These are phyloP conservation scores for Phrynocephalus vlangalii DNA, from an alignment of 2,797 vertebrate genomes.

Conservation along the genomic window DNA sequence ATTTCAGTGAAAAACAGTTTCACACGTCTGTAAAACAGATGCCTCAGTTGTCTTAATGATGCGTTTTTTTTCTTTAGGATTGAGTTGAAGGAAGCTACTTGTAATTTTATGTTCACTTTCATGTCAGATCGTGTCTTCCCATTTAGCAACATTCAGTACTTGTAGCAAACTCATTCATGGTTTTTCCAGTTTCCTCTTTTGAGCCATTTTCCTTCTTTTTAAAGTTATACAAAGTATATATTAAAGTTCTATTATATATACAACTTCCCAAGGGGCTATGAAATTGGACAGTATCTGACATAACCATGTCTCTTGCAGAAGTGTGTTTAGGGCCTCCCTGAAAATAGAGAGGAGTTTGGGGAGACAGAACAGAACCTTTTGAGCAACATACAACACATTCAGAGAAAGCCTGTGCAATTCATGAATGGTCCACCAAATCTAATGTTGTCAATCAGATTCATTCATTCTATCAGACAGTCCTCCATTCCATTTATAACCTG, in stretches of 20 bases:
- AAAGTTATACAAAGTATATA: not conserved
- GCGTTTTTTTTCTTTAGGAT: not conserved
- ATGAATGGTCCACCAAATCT: not conserved
- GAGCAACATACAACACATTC: not conserved
- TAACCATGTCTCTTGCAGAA: not conserved
- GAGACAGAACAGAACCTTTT: not conserved
- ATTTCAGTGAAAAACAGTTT: constrained; percentile 13
- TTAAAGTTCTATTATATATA: not conserved
- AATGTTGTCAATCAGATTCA: not conserved
- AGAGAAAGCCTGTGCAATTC: too few relatives aligned
- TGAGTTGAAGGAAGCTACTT: not conserved
- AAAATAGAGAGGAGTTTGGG: not conserved
- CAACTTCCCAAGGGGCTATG: not conserved
- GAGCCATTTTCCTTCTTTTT: not conserved
- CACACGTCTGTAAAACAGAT: constrained; percentile 21
- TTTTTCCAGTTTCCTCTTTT: not conserved
- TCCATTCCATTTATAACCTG: not conserved
- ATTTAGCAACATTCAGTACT: not conserved
- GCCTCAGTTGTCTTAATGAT: not conserved
- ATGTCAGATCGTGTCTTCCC: not conserved
- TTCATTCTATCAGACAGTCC: not conserved
- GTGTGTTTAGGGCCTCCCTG: not conserved
- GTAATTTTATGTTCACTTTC: not conserved
- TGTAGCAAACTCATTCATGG: not conserved
- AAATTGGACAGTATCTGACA: not conserved